Evolutionary conservation across 2,888 invertebrate genomes (phyloP).

Genomic region (Drosophila fulvimacula): DNA sequence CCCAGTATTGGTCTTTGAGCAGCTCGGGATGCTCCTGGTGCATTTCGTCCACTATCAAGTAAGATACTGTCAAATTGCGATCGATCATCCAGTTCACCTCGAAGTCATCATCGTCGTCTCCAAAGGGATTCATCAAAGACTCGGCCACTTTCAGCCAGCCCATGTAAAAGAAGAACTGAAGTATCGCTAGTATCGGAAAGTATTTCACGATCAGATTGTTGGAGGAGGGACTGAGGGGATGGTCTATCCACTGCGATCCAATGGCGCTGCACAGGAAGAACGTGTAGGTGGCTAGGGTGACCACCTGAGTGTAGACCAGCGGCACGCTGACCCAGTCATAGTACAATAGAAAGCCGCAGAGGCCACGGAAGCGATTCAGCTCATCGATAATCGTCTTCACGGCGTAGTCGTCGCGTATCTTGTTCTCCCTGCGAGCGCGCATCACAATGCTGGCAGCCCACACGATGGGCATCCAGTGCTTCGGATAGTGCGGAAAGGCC

Average conservation of each 20-base stretch:
- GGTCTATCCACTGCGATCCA: slow-evolving; percentile 93
- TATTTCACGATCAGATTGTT: slow-evolving; percentile 89
- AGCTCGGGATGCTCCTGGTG: slow-evolving; percentile 95
- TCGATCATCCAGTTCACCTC: slow-evolving; percentile 96
- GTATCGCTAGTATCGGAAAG: slow-evolving; percentile 93
- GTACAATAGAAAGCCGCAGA: slow-evolving; percentile 89
- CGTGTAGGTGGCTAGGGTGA: slow-evolving; percentile 94
- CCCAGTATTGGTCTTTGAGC: slow-evolving; percentile 95
- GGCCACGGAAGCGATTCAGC: slow-evolving; percentile 91
- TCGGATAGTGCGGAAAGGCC: slow-evolving; percentile 93
- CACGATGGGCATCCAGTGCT: slow-evolving; percentile 95
- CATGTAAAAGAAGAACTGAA: slow-evolving; percentile 95
- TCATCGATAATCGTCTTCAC: slow-evolving; percentile 95
- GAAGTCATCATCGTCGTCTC: slow-evolving; percentile 95
- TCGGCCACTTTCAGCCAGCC: slow-evolving; percentile 97
- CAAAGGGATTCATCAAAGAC: slow-evolving; percentile 94
- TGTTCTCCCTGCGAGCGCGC: slow-evolving; percentile 93
- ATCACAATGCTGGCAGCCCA: slow-evolving; percentile 96
- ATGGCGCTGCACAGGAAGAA: slow-evolving; percentile 94
- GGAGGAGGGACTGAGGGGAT: slow-evolving; percentile 83
- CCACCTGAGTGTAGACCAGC: slow-evolving; percentile 94
- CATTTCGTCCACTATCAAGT: slow-evolving; percentile 97
- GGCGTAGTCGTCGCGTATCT: slow-evolving; percentile 95
- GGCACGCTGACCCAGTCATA: slow-evolving; percentile 91
- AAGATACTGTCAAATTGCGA: slow-evolving; percentile 91